Evolutionary conservation across 2,113 vertebrate genomes (phyloP).

Genomic region (Porphyrio hochstetteri): DNA sequence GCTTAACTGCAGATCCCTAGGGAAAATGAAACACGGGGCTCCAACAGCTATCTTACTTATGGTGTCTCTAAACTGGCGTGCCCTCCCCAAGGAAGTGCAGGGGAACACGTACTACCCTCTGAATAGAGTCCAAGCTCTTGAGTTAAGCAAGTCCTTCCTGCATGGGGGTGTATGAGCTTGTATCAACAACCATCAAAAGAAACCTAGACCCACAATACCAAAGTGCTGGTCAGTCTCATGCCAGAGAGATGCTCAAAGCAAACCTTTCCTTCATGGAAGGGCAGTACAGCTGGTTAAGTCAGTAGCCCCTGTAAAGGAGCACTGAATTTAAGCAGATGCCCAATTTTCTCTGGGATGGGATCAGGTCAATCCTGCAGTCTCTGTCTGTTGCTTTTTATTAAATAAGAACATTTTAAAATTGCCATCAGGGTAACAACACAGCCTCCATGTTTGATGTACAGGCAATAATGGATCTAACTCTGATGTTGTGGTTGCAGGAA

Average conservation of each 20-base stretch:
- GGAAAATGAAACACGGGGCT: not conserved
- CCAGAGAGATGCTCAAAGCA: not conserved
- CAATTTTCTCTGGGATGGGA: not conserved
- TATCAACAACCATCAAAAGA: not conserved
- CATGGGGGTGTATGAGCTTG: not conserved
- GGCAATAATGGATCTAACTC: not conserved
- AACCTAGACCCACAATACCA: not conserved
- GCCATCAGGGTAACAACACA: not conserved
- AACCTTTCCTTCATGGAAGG: not conserved
- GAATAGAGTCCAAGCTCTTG: not conserved
- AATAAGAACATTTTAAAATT: not conserved
- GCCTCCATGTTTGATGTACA: not conserved
- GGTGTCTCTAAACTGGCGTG: not conserved
- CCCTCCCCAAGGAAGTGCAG: not conserved
- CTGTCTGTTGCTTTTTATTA: not conserved
- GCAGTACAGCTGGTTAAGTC: not conserved
- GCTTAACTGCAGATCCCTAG: not conserved
- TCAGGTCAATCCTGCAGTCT: not conserved
- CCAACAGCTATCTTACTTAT: not conserved
- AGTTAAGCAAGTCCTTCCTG: not conserved
- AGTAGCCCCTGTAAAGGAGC: not conserved
- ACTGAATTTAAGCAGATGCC: not conserved
- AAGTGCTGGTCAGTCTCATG: not conserved
- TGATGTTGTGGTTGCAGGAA: not conserved
- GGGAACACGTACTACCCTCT: not conserved